These are phyloP conservation scores for Cynaeus angustus DNA, from an alignment of 2,888 invertebrate species.

Conservation along the genomic window DNA sequence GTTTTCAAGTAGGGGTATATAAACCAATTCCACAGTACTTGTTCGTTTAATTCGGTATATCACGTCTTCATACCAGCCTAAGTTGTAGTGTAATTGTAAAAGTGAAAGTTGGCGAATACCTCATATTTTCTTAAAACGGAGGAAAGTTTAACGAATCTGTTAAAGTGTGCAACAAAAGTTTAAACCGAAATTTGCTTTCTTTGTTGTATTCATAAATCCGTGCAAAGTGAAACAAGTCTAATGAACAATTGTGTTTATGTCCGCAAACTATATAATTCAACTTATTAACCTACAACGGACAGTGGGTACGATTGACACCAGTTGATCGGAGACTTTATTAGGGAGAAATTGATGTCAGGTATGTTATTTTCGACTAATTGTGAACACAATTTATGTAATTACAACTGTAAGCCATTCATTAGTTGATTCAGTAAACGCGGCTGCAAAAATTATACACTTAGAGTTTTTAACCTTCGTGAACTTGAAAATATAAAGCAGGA, in stretches of 20 bases:
- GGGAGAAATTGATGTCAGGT: slow-evolving; percentile 6
- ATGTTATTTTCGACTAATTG: not conserved
- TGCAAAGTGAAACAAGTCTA: slow-evolving; percentile 9
- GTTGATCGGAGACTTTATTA: not conserved
- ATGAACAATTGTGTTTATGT: slow-evolving; percentile 22
- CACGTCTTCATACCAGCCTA: slow-evolving; percentile 4
- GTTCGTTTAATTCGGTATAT: slow-evolving; percentile 15
- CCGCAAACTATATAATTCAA: not conserved
- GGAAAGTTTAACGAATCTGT: slow-evolving; percentile 30
- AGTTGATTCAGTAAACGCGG: not conserved
- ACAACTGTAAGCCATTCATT: not conserved
- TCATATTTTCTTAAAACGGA: slow-evolving; percentile 26
- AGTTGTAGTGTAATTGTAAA: slow-evolving; percentile 12
- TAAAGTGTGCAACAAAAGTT: slow-evolving; percentile 14
- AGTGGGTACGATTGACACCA: not conserved
- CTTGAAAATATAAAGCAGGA: no score
- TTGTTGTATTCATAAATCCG: not conserved
- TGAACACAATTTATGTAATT: not conserved
- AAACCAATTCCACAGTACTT: not conserved
- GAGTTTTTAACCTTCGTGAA: no score
- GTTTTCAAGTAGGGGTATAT: not conserved
- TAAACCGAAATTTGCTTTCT: not conserved
- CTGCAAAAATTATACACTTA: not conserved
- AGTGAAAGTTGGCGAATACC: slow-evolving; percentile 30
- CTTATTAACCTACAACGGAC: not conserved